Conservation (phyloP, 2,888 invertebrate species). For the Sarcophaga caerulescens region DNA sequence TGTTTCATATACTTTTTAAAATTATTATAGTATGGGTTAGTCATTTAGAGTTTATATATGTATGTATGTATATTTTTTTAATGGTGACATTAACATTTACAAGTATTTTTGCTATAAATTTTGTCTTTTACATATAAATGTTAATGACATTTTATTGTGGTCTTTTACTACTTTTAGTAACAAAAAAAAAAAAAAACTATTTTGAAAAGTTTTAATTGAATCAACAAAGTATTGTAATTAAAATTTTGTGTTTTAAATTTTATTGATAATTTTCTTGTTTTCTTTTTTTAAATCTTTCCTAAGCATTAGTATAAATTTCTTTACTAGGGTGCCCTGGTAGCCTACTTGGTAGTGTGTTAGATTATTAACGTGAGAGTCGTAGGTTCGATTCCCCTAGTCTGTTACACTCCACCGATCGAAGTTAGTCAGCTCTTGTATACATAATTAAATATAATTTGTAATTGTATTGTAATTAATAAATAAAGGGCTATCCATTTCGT, state of each 20-base stretch:
- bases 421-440: too few species aligned
- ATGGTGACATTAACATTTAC: slow-evolving; percentile 64
- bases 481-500: too few species aligned
- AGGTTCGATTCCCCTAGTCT: too few species aligned
- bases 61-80: slow-evolving; percentile 13
- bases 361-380: too few species aligned
- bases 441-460: too few species aligned
- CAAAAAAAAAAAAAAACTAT: background rate
- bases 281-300: background rate
- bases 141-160: slow-evolving; percentile 45
- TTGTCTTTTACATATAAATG: slow-evolving; percentile 34
- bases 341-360: too few species aligned
- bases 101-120: slow-evolving; percentile 38
- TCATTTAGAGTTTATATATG: slow-evolving; percentile 15
- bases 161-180: slow-evolving; percentile 34
- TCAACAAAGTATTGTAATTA: slow-evolving; percentile 18
- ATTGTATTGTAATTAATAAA: too few species aligned
- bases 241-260: slow-evolving; percentile 5
- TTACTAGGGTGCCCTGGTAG: too few species aligned
- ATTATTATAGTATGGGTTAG: background rate
- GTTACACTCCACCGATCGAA: too few species aligned
- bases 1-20: background rate
- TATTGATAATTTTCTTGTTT: background rate
- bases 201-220: background rate
- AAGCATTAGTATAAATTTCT: too few species aligned